Conservation (phyloP, 2,113 vertebrate species). For the Lamprologus sp. region DNA sequence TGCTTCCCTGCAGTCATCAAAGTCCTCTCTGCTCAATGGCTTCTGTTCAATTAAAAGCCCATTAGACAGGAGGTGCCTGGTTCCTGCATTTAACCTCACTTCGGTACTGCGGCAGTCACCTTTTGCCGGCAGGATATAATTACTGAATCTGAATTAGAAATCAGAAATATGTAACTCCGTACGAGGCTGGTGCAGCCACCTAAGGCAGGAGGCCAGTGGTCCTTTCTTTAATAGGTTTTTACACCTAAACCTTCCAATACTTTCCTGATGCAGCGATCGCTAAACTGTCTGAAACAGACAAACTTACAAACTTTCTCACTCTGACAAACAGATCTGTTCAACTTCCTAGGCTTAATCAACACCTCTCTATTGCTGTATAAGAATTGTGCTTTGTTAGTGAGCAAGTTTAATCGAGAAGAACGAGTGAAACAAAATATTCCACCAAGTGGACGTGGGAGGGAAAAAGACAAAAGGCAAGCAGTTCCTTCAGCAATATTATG, state of each 20-base stretch:
- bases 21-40: conserved; percentile 28
- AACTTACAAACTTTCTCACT: background rate
- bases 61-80: conserved; percentile 15
- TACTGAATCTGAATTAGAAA: background rate
- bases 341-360: background rate
- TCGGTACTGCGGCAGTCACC: background rate
- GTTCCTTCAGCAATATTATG: background rate
- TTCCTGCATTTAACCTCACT: background rate
- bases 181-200: background rate
- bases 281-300: background rate
- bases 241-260: background rate
- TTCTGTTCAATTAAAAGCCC: conserved; percentile 42
- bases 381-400: background rate
- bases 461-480: accelerated
- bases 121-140: background rate
- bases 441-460: background rate
- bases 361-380: background rate
- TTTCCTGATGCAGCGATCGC: background rate
- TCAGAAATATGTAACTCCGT: background rate
- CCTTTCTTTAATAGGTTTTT: background rate
- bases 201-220: background rate
- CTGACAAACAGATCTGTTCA: background rate
- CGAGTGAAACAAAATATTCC: background rate
- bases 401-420: background rate
- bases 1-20: conserved; percentile 23